Evolutionary conservation across 2,888 invertebrate genomes (phyloP).

Genomic region (Galerucella pusilla): DNA sequence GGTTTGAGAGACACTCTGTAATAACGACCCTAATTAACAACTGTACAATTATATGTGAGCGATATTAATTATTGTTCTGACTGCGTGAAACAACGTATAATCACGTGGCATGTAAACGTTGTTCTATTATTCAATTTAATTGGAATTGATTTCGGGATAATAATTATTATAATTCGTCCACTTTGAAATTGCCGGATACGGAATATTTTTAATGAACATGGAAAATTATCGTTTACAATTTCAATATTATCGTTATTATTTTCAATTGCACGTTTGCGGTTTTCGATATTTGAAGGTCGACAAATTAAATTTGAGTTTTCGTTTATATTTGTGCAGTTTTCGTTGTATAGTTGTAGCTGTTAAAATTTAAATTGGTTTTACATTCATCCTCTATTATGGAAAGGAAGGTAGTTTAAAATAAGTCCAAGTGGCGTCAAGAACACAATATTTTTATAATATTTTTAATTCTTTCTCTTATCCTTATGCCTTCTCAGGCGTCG

Average conservation of each 20-base stretch:
- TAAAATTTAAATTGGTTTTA: too few species aligned
- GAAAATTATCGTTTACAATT: not conserved
- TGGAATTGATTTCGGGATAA: slow-evolving; percentile 5
- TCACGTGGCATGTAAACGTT: not conserved
- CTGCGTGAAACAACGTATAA: slow-evolving; percentile 4
- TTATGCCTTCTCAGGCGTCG: too few species aligned
- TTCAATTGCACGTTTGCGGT: slow-evolving; percentile 1
- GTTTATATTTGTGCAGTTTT: too few species aligned
- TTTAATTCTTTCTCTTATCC: too few species aligned
- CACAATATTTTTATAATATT: too few species aligned
- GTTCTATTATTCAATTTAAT: not conserved
- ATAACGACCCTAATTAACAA: not conserved
- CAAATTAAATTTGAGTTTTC: not conserved
- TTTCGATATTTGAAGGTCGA: not conserved
- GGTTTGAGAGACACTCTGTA: not conserved
- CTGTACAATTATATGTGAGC: not conserved
- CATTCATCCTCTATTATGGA: too few species aligned
- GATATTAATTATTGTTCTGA: slow-evolving; percentile 3
- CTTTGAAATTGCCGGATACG: not conserved
- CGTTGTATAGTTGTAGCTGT: too few species aligned
- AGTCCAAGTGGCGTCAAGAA: too few species aligned
- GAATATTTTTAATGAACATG: not conserved
- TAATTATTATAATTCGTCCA: not conserved
- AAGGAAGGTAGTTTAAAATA: too few species aligned
- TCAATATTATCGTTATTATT: not conserved